These are phyloP conservation scores for Scaptomyza reducta DNA, from an alignment of 2,888 invertebrate species.

Conservation along the genomic window DNA sequence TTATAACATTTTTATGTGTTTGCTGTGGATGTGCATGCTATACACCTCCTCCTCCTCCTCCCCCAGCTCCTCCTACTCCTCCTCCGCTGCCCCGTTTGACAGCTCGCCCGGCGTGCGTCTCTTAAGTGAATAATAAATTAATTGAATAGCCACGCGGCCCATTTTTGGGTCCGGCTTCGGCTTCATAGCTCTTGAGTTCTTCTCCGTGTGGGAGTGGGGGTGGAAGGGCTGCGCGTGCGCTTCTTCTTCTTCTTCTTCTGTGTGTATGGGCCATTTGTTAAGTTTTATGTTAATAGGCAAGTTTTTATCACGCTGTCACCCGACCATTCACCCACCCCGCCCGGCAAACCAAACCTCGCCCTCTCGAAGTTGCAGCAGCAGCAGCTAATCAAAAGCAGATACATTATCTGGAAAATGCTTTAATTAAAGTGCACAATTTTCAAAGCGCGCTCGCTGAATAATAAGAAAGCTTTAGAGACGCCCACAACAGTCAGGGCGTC, in stretches of 20 bases:
- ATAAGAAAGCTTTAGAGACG: conserved; percentile 35
- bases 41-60: conserved; percentile 15
- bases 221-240: conserved; percentile 24
- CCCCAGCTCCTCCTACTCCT: not conserved
- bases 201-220: not conserved
- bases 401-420: conserved; percentile 66
- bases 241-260: not conserved
- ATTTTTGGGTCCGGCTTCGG: conserved; percentile 33
- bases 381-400: conserved; percentile 66
- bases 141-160: conserved; percentile 76
- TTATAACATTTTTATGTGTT: conserved; percentile 75
- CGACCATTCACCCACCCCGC: not conserved
- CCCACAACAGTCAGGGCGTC: conserved; percentile 4
- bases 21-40: conserved; percentile 60
- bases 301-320: conserved; percentile 47
- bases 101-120: conserved; percentile 44
- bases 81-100: not conserved
- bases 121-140: conserved; percentile 80
- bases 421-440: conserved; percentile 77
- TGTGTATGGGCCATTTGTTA: conserved; percentile 44
- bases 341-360: not conserved
- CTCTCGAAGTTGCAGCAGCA: conserved; percentile 33
- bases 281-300: conserved; percentile 69
- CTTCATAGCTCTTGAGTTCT: not conserved
- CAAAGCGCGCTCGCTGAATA: conserved; percentile 27